Percentiles rank a stretch among this genome's conserved stretches.
Conservation (phyloP, 2,797 vertebrate genomes). For the Anniella stebbinsi region DNA sequence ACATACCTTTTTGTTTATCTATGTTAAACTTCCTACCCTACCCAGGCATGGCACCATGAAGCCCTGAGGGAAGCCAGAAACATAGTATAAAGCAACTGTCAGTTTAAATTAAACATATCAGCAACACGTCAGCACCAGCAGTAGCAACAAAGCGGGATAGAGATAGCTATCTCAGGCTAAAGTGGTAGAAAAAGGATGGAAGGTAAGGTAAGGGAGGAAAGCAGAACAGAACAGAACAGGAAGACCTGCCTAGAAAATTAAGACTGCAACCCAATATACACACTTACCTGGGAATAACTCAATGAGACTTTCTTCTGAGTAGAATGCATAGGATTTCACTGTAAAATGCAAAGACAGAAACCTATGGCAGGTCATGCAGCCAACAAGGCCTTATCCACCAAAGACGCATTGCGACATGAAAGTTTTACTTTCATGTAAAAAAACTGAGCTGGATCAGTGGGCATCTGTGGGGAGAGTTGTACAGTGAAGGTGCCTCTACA, state of each 20-base stretch:
- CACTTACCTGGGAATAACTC: not conserved
- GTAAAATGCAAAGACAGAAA: not conserved
- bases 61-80: not conserved
- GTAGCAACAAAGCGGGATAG: not conserved
- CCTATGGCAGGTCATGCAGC: too few species aligned
- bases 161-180: not conserved
- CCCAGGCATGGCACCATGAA: not conserved
- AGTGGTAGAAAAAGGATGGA: not conserved
- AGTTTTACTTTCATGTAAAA: not conserved
- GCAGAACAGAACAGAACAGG: too few species aligned
- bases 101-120: constrained; percentile 7
- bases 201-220: too few species aligned
- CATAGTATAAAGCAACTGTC: not conserved
- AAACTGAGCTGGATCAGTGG: too few species aligned
- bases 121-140: not conserved
- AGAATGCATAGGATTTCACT: not conserved
- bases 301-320: not conserved
- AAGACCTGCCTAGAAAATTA: not conserved
- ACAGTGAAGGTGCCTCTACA: too few species aligned
- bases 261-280: not conserved
- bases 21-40: not conserved
- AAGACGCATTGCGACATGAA: not conserved
- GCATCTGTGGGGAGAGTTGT: too few species aligned
- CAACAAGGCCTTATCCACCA: too few species aligned
- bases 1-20: not conserved